phyloP scores from a whole-genome alignment of 2,797 vertebrate species.

The Spinus olivaceus region DNA sequence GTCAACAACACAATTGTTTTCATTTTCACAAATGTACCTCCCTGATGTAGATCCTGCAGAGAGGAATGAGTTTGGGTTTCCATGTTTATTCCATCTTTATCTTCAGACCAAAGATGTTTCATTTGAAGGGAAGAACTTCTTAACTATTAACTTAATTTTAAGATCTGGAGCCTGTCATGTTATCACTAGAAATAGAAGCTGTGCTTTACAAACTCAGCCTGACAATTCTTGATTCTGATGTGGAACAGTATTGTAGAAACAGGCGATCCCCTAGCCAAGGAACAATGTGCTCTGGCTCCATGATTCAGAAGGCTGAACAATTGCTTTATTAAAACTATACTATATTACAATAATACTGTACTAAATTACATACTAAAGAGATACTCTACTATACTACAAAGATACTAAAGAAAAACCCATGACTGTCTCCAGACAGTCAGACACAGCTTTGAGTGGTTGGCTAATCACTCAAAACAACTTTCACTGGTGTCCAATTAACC shows the following conservation, averaged over 20 bases:
- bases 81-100: background rate
- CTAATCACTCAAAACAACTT: too few species aligned
- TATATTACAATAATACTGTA: too few species aligned
- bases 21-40: background rate
- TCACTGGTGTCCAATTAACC: too few species aligned
- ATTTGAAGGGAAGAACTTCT: background rate
- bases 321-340: too few species aligned
- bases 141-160: background rate
- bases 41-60: background rate
- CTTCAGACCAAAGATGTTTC: background rate
- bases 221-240: background rate
- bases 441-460: too few species aligned
- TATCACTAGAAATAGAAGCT: background rate
- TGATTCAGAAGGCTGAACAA: too few species aligned
- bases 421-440: too few species aligned
- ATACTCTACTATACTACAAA: too few species aligned
- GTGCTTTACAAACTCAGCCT: background rate
- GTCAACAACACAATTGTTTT: background rate
- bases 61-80: background rate
- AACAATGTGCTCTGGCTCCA: too few species aligned
- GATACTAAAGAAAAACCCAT: too few species aligned
- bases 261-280: too few species aligned
- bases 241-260: background rate
- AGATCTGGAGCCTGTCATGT: background rate
- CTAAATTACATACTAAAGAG: too few species aligned